Evolutionary conservation across 2,113 vertebrate genomes (phyloP).

Genomic region (Cepphus grylle): DNA sequence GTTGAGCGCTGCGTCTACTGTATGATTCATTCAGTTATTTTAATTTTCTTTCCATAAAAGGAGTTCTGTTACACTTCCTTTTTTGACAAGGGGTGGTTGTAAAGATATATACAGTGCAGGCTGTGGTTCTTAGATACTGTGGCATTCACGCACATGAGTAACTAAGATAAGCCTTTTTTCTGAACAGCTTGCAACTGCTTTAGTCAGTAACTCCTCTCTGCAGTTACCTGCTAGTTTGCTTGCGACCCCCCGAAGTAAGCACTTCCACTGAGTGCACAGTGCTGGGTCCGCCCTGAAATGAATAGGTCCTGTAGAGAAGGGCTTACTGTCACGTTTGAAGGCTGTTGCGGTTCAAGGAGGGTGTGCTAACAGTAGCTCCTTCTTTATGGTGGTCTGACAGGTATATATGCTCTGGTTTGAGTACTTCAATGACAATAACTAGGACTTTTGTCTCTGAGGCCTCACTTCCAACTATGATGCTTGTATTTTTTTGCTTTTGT

Average conservation of each 20-base stretch:
- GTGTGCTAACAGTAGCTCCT: not conserved
- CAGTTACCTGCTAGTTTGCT: not conserved
- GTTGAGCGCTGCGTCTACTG: not conserved
- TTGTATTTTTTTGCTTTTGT: not conserved
- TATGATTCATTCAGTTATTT: conserved; percentile 60
- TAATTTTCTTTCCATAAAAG: conserved; percentile 51
- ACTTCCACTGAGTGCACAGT: not conserved
- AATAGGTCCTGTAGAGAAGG: not conserved
- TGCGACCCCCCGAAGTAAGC: not conserved
- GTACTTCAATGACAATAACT: not conserved
- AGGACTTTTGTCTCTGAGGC: not conserved
- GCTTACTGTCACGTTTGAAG: not conserved
- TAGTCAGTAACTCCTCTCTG: not conserved
- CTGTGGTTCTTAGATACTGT: conserved; percentile 4
- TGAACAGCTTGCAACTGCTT: conserved; percentile 28
- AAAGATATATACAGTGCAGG: conserved; percentile 20
- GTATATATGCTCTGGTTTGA: not conserved
- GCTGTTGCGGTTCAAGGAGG: not conserved
- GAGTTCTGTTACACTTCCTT: conserved; percentile 34
- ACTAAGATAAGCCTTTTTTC: conserved; percentile 28
- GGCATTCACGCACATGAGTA: conserved; percentile 7
- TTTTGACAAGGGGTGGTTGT: conserved; percentile 18
- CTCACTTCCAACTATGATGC: not conserved
- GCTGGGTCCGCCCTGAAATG: not conserved
- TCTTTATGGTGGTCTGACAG: not conserved